Evolutionary conservation across 2,113 vertebrate species (phyloP).

Genomic region (Edolisoma coerulescens): DNA sequence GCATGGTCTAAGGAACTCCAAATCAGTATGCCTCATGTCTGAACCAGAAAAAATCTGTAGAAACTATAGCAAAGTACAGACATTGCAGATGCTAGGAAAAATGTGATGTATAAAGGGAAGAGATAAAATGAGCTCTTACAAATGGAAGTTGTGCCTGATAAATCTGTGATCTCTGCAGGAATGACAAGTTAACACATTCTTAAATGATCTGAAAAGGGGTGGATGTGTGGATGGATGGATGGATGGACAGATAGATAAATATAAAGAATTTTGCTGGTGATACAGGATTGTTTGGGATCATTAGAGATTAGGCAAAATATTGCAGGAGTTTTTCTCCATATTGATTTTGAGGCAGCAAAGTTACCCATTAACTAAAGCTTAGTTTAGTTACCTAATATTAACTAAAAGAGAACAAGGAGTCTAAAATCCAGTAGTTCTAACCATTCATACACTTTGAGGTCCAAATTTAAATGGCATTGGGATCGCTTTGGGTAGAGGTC

Average conservation of each 20-base stretch:
- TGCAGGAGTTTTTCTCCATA: not conserved
- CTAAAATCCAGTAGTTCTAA: not conserved
- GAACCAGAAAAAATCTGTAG: not conserved
- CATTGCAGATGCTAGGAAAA: not conserved
- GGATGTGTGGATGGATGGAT: not conserved
- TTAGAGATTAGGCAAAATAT: not conserved
- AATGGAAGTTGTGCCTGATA: not conserved
- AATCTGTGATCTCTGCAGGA: not conserved
- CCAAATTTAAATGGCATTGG: not conserved
- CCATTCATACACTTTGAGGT: not conserved
- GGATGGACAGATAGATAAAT: not conserved
- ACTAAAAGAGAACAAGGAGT: not conserved
- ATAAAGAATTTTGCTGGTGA: not conserved
- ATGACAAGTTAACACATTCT: not conserved
- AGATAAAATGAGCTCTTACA: not conserved
- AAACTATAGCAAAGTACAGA: not conserved
- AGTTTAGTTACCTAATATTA: not conserved
- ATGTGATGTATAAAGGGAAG: not conserved
- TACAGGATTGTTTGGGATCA: not conserved
- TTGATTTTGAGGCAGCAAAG: not conserved
- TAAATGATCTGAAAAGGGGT: not conserved
- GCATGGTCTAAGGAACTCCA: not conserved
- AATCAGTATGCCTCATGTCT: not conserved
- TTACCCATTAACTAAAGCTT: not conserved
- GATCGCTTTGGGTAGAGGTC: not conserved